Evolutionary conservation across 2,113 vertebrate species (phyloP).

Genomic region (Nesogale talazaci): DNA sequence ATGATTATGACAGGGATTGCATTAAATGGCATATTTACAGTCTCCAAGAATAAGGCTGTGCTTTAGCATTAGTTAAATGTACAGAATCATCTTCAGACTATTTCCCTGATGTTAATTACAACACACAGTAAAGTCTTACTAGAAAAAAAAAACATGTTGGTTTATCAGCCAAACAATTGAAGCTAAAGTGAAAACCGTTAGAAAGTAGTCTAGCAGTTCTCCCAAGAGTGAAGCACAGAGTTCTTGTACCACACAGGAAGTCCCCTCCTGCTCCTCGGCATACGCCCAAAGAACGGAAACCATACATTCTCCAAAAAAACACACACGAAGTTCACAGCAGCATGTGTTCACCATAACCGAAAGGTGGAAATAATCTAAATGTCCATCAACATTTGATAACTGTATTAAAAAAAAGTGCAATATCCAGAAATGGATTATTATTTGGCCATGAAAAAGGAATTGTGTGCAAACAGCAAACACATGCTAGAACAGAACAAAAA

Average conservation of each 20-base stretch:
- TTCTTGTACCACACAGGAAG: neutral
- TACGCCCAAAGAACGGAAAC: neutral
- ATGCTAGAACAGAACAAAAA: neutral
- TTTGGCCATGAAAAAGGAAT: neutral
- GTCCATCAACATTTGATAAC: neutral
- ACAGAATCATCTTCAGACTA: conserved; percentile 21
- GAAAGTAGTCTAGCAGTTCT: neutral
- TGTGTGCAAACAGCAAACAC: neutral
- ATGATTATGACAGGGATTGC: too few relatives aligned
- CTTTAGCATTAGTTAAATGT: neutral
- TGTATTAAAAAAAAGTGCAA: neutral
- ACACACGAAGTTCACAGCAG: neutral
- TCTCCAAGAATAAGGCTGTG: neutral
- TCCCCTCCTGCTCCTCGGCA: neutral
- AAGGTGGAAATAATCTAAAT: neutral
- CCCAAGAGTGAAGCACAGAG: neutral
- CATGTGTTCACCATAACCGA: neutral
- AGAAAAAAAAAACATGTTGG: neutral
- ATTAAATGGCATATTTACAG: too few relatives aligned
- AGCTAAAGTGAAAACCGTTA: neutral
- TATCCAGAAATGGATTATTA: neutral
- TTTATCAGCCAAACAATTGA: conserved; percentile 25
- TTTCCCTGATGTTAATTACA: neutral
- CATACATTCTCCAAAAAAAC: neutral
- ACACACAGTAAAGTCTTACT: neutral